Conservation (phyloP, 2,888 invertebrate genomes). For the Mimas tiliae region DNA sequence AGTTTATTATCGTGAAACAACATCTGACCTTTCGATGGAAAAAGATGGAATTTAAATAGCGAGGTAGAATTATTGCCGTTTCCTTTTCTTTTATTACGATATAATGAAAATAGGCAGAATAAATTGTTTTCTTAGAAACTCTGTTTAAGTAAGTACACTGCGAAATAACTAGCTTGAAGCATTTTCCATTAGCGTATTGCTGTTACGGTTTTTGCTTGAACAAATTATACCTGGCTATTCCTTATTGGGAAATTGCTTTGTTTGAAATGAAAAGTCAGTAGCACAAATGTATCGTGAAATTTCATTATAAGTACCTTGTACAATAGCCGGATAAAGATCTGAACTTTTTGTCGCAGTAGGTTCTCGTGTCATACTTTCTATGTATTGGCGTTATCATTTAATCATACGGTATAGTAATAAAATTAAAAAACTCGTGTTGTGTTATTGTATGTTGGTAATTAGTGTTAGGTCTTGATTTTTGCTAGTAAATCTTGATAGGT, state of each 20-base stretch:
- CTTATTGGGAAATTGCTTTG: constrained; percentile 3
- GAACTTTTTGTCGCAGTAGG: constrained; percentile 4
- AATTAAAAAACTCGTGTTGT: background rate
- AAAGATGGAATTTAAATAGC: constrained; percentile 33
- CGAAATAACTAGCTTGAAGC: constrained; percentile 17
- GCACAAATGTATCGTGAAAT: background rate
- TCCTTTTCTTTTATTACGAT: constrained; percentile 36
- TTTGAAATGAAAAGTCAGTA: background rate
- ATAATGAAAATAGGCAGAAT: constrained; percentile 39
- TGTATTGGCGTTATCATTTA: background rate
- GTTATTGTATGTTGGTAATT: background rate
- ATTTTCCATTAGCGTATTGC: constrained; percentile 27
- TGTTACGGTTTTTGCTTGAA: constrained; percentile 12
- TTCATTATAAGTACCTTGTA: background rate
- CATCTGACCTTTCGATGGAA: constrained; percentile 32
- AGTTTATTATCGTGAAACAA: constrained; percentile 33
- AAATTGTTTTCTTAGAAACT: constrained; percentile 30
- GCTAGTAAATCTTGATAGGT: background rate
- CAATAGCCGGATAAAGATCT: background rate
- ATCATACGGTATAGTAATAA: background rate
- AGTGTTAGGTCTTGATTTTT: background rate
- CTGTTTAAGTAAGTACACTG: constrained; percentile 7
- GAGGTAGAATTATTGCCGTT: constrained; percentile 38
- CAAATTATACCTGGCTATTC: constrained; percentile 7
- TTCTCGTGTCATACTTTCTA: constrained; percentile 1